Evolutionary conservation across 2,888 invertebrate genomes (phyloP), one percentile per base, ranked within the genome.

Genomic region (Perizoma flavofasciatum): DNA sequence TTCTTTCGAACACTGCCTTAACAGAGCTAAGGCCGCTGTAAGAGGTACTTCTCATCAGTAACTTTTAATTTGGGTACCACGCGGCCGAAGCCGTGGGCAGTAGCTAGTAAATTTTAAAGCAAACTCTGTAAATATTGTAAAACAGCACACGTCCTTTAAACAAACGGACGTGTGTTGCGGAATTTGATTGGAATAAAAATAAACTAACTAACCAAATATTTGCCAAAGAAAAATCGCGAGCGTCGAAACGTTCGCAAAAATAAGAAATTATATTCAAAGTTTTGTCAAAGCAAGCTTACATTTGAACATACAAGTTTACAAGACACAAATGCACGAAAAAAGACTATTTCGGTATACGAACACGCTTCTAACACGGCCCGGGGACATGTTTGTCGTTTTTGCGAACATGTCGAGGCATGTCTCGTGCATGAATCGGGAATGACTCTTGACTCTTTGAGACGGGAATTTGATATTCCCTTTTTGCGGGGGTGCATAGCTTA

Each of bases 371-470:
- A 81, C 81, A 78, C 77, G 75, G 22, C 67, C 59, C 48, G 55
- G 59, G 68, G 46, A 62, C 75, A 74, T 79, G 78, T 75, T 66
- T 62, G 52, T 52, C 60, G 69, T 81, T 80, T 79, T 82, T 82
- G 79, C 69, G 54, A 59, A 73, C 77, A 76, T 78, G 75, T 75
- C 67, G 72, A 70, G 75, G 67, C 78, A 70, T 82, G 82, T 81
- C 79, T 78, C 73, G 85, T 85, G 81, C 83, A 81, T 70, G 82
- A 75, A 79, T 77, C 68, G 69, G 73, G 74, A 77, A 78, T 75
- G 69, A 73, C 61, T 55, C 67, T n/a, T 64, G 65, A 78, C 74
- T 77, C 72, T 74, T 53, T 50, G 58, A 62, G 59, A 56, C 52
- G 64, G 59, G 50, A 46, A 60, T 59, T 61, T 63, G 52, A 22